A percentile compares a stretch with the other conserved stretches of the same genome.
Evolutionary conservation across 2,888 invertebrate species (phyloP).

Genomic region (Drosophila hamatofila): DNA sequence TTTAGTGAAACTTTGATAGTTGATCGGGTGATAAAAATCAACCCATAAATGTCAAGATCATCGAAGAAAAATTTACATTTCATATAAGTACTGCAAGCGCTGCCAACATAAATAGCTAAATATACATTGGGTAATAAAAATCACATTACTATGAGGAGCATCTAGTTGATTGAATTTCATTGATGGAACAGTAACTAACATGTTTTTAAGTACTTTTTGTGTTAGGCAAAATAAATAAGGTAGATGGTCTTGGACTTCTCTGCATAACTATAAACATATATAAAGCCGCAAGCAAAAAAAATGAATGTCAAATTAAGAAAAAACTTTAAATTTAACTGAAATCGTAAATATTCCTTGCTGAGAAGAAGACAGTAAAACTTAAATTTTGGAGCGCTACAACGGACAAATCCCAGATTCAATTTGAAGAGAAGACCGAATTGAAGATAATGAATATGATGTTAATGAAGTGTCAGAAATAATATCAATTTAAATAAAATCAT

Average conservation of each 20-base stretch:
- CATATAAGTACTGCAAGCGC: too few species aligned
- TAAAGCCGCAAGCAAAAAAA: not conserved
- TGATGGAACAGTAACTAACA: not conserved
- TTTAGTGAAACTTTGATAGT: conserved; percentile 31
- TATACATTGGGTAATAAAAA: not conserved
- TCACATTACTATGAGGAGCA: not conserved
- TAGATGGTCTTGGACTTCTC: not conserved
- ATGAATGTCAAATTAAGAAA: not conserved
- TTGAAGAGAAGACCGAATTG: too few species aligned
- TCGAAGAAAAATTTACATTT: too few species aligned
- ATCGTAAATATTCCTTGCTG: not conserved
- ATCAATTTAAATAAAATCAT: not conserved
- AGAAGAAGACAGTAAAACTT: too few species aligned
- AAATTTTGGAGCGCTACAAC: too few species aligned
- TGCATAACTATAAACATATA: too few species aligned
- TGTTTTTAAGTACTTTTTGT: too few species aligned
- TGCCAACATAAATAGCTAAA: too few species aligned
- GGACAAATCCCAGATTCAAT: too few species aligned
- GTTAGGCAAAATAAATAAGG: not conserved
- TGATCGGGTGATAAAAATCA: conserved; percentile 8
- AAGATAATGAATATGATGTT: not conserved
- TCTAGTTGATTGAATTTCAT: not conserved
- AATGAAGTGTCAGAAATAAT: not conserved
- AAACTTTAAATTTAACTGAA: not conserved
- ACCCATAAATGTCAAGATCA: conserved; percentile 18